phyloP scores from a whole-genome alignment of 2,113 vertebrate genomes.

The Sorex araneus region DNA sequence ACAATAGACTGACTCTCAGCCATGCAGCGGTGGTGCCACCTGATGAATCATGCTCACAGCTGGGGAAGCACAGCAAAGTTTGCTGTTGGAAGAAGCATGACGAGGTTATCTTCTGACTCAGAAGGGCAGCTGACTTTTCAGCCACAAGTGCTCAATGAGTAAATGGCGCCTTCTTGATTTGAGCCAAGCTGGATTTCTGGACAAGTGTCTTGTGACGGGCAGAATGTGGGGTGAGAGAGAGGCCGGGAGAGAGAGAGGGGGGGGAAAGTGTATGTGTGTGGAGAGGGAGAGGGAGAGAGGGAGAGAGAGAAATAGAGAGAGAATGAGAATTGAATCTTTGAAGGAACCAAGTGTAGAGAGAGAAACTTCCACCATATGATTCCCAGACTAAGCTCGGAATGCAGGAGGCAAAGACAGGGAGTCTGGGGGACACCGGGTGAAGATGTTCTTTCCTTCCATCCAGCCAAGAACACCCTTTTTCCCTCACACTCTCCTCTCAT shows the following conservation, averaged over 20 bases:
- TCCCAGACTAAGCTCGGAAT: neutral
- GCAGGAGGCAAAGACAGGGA: slow-evolving; percentile 37
- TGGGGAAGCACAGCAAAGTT: slow-evolving; percentile 38
- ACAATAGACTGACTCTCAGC: slow-evolving; percentile 47
- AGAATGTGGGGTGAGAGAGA: no score
- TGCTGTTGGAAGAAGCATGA: slow-evolving; percentile 52
- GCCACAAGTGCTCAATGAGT: slow-evolving; percentile 50
- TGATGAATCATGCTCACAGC: slow-evolving; percentile 63
- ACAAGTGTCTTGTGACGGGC: neutral
- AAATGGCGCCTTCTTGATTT: slow-evolving; percentile 11
- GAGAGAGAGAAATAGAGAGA: no score
- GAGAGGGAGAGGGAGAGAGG: no score
- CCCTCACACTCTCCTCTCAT: neutral
- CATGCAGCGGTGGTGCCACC: neutral
- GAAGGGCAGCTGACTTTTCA: slow-evolving; percentile 75
- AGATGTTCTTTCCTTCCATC: neutral
- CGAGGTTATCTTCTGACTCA: slow-evolving; percentile 69
- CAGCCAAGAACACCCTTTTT: neutral
- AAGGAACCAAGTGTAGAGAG: neutral
- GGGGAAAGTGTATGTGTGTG: no score
- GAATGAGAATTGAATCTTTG: neutral
- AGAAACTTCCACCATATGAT: slow-evolving; percentile 45
- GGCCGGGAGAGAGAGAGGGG: no score
- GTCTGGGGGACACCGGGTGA: neutral
- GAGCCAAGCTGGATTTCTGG: slow-evolving; percentile 35